Conservation (phyloP, 2,888 invertebrate genomes). For the Sphaerophoria rueppellii region DNA sequence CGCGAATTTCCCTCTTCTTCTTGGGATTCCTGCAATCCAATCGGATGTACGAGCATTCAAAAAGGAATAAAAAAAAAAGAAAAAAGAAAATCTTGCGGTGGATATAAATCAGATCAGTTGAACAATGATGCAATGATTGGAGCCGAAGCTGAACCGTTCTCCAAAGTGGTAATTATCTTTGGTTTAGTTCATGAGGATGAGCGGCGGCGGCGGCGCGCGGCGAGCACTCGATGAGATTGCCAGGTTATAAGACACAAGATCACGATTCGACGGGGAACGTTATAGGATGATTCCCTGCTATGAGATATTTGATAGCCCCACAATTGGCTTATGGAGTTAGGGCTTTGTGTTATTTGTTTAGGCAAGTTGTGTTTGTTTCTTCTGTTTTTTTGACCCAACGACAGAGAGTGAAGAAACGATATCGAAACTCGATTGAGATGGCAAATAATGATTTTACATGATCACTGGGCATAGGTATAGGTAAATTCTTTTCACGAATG, state of each 20-base stretch:
- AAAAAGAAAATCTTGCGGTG: not conserved
- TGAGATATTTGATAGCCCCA: constrained; percentile 62
- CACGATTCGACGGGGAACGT: constrained; percentile 65
- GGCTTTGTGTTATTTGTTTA: constrained; percentile 53
- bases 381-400: not conserved
- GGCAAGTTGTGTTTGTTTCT: not conserved
- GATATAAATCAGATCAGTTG: constrained; percentile 66
- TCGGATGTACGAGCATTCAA: not conserved
- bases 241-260: constrained; percentile 59
- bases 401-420: constrained; percentile 6
- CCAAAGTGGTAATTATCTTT: constrained; percentile 66
- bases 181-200: constrained; percentile 57
- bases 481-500: not conserved
- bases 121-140: constrained; percentile 70
- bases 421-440: constrained; percentile 53
- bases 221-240: constrained; percentile 27
- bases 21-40: not conserved
- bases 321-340: constrained; percentile 47
- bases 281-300: constrained; percentile 65
- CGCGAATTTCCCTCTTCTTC: constrained; percentile 23
- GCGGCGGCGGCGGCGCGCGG: not conserved
- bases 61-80: not conserved
- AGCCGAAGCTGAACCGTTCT: constrained; percentile 30
- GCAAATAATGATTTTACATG: constrained; percentile 60
- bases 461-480: constrained; percentile 27